phyloP scores from a whole-genome alignment of 2,888 invertebrate species.

The Sinopyrophorus schimmeli region DNA sequence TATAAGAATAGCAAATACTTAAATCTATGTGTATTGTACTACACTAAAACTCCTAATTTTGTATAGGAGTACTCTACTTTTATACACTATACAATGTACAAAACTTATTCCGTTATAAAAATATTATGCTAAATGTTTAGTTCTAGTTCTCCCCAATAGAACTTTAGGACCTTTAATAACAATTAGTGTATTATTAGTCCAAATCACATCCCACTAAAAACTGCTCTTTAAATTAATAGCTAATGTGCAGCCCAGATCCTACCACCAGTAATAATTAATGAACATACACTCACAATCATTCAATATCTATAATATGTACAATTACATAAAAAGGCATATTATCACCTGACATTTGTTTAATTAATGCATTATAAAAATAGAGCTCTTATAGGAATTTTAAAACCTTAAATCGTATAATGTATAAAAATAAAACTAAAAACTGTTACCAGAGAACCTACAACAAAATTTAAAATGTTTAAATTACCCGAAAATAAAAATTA shows the following conservation, averaged over 20 bases:
- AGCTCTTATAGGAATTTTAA: constrained; percentile 26
- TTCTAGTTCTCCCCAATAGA: constrained; percentile 31
- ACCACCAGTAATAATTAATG: constrained; percentile 42
- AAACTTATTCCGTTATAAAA: constrained; percentile 54
- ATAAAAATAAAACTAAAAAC: constrained; percentile 21
- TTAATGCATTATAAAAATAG: constrained; percentile 31
- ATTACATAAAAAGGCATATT: constrained; percentile 52
- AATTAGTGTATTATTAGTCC: too few species aligned
- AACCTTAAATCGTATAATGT: constrained; percentile 12
- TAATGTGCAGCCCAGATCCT: constrained; percentile 45
- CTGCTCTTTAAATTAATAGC: constrained; percentile 28
- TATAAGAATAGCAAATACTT: constrained; percentile 41
- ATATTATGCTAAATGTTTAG: constrained; percentile 49
- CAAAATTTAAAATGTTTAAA: too few species aligned
- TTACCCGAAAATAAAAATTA: too few species aligned
- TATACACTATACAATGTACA: constrained; percentile 56
- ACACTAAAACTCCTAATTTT: constrained; percentile 21
- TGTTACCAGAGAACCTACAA: too few species aligned
- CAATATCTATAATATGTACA: constrained; percentile 45
- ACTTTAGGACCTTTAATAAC: constrained; percentile 16
- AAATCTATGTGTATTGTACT: constrained; percentile 21
- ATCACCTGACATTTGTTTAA: constrained; percentile 52
- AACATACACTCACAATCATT: constrained; percentile 43
- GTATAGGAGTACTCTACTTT: constrained; percentile 29
- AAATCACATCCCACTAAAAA: constrained; percentile 23